Conservation (phyloP, 2,797 vertebrate species). For the Spinibarbus caldwelli region DNA sequence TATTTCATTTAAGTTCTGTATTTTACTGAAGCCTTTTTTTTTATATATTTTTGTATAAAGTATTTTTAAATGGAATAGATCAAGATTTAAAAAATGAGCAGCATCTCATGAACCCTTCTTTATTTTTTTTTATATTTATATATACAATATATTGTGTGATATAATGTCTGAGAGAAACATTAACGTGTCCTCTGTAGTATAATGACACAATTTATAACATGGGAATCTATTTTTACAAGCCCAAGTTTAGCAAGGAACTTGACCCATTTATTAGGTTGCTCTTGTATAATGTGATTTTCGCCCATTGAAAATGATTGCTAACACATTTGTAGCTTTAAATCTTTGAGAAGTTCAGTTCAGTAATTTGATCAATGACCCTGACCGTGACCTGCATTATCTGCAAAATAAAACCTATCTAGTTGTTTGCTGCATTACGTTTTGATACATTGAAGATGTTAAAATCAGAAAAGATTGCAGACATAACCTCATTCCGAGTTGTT, state of each 20-base stretch:
- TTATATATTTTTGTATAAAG: not conserved
- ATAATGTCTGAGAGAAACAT: not conserved
- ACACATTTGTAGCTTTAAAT: constrained; percentile 10
- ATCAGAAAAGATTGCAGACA: not conserved
- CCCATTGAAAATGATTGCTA: constrained; percentile 9
- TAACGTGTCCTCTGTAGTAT: not conserved
- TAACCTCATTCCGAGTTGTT: constrained; percentile 29
- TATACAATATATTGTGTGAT: not conserved
- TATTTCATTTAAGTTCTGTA: not conserved
- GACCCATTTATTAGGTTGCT: constrained; percentile 38
- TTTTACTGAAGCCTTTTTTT: no score
- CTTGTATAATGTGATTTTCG: constrained; percentile 26
- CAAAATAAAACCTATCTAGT: not conserved
- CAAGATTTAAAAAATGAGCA: not conserved
- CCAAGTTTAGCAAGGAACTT: constrained; percentile 18
- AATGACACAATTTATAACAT: constrained; percentile 33
- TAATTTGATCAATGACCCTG: constrained; percentile 11
- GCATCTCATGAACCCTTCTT: not conserved
- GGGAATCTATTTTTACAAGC: constrained; percentile 31
- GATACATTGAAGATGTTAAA: not conserved
- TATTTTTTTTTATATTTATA: not conserved
- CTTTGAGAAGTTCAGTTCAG: not conserved
- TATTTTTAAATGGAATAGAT: not conserved
- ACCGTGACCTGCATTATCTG: not conserved
- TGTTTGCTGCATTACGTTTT: not conserved